Conservation (phyloP, 1,140 invertebrate species). For the Brachionus rubens region DNA sequence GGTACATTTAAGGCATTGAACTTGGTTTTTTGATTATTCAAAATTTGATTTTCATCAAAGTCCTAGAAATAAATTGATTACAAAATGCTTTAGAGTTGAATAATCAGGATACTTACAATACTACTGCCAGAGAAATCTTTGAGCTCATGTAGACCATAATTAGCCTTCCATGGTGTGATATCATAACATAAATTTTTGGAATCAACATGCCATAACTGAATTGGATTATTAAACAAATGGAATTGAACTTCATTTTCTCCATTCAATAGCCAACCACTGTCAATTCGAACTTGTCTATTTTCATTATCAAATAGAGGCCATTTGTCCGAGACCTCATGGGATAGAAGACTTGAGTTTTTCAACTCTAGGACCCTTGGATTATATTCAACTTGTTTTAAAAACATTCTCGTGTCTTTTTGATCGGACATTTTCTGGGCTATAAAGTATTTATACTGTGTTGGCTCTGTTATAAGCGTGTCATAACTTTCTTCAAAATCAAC, state of each 20-base stretch:
- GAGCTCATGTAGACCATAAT: slow-evolving; percentile 17
- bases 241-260: slow-evolving; percentile 41
- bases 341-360: background rate
- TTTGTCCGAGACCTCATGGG: slow-evolving; percentile 22
- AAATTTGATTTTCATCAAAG: slow-evolving; percentile 39
- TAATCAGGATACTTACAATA: background rate
- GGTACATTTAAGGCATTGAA: slow-evolving; percentile 25
- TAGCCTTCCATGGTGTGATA: slow-evolving; percentile 38
- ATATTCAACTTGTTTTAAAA: slow-evolving; percentile 38
- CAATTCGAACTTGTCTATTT: background rate
- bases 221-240: slow-evolving; percentile 28
- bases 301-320: background rate
- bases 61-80: background rate
- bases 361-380: background rate
- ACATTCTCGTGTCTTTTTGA: slow-evolving; percentile 1
- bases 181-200: background rate
- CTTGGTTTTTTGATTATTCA: slow-evolving; percentile 18
- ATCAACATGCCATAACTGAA: slow-evolving; percentile 31
- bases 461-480: background rate
- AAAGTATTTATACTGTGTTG: slow-evolving; percentile 35
- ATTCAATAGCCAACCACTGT: slow-evolving; percentile 32
- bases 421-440: slow-evolving; percentile 29
- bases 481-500: slow-evolving; percentile 22
- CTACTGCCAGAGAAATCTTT: background rate
- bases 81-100: background rate